Evolutionary conservation across 1,140 invertebrate species (phyloP), one percentile per base, ranked within the genome.

Genomic region (Drosophila takahashii): DNA sequence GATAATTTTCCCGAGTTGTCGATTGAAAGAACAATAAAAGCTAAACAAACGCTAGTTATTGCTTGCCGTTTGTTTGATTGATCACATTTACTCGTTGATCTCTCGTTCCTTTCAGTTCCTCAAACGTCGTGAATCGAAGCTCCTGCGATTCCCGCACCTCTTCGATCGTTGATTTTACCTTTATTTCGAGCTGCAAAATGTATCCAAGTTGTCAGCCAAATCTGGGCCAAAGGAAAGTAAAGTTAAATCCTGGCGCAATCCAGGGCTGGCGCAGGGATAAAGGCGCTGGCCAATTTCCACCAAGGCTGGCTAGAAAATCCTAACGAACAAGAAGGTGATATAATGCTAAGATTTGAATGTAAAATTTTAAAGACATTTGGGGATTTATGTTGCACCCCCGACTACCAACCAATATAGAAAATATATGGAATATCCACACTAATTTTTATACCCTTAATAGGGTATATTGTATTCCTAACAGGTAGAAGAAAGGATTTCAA

Each of bases 101-200:
- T 47, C 2, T 53, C 18, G 11, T 4, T 39, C 15, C 27, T 87
- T 89, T 10, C 76, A 87, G 83, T 79, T 89, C 61, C 66, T 87
- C 41, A 87, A 89, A 64, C 45, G 60, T 36, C 85, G 85, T 22
- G 59, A 70, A 15, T 64, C 70, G 9, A 90, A 85, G 37, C 18
- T 80, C 4, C 64, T 80, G 1, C 83, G 83, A 41, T 60, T 87
- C 4, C 73, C 80, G 9, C 76, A 85, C 39, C 41, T 83, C 18
- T 89, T 89, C 44, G 64, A 74, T 53, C 84, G 80, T n/a, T 84
- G 34, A 87, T 48, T 26, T 6, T 27, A 10, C 37, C 22, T 22
- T 15, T 18, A 15, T 18, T 32, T 15, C 8, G n/a, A 32, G 26
- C 45, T 32, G 16, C 26, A 2, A 16, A 10, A 27, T 10, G 0